These are phyloP conservation scores for Cottoperca gobio DNA, from an alignment of 2,797 vertebrate genomes.

Conservation along the genomic window DNA sequence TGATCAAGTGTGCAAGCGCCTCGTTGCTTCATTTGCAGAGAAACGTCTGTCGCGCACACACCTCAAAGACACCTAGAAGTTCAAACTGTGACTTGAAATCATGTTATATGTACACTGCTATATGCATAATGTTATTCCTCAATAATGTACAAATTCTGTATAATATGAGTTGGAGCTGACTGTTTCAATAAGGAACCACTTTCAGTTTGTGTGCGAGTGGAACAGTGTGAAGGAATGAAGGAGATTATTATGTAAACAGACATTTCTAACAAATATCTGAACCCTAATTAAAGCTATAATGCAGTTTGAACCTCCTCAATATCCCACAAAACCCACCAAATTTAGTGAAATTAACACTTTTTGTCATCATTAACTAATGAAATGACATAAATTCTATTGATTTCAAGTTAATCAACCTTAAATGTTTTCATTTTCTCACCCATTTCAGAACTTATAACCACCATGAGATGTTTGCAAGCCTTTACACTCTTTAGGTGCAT, in stretches of 20 bases:
- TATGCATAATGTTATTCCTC: background rate
- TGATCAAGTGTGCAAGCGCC: background rate
- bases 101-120: no score
- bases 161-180: background rate
- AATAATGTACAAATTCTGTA: background rate
- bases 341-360: background rate
- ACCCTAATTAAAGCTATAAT: background rate
- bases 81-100: background rate
- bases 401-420: background rate
- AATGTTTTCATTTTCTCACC: no score
- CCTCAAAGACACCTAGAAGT: background rate
- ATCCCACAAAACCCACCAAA: conserved; percentile 1
- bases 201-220: background rate
- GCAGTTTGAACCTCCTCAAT: background rate
- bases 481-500: no score
- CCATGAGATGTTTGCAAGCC: no score
- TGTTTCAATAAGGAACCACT: background rate
- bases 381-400: background rate
- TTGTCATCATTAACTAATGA: no score
- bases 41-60: background rate
- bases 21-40: background rate
- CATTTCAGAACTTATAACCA: no score
- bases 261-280: conserved; percentile 4
- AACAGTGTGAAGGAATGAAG: background rate
- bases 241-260: background rate